These are phyloP conservation scores for Penaeus chinensis DNA, from an alignment of 1,140 invertebrate species.

Conservation along the genomic window DNA sequence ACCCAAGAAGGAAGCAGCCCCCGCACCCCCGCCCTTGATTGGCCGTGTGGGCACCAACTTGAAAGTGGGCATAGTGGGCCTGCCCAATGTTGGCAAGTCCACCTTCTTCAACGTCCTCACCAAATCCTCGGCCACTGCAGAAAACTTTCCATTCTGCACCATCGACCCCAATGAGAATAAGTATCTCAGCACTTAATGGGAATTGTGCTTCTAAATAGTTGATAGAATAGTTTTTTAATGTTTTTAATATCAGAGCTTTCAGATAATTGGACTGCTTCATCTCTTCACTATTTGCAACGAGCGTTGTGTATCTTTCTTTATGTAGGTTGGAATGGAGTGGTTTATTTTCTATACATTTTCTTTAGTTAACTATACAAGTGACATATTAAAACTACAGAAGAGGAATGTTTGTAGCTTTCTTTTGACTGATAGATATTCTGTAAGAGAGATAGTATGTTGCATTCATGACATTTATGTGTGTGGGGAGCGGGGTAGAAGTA, in stretches of 20 bases:
- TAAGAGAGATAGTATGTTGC: no score
- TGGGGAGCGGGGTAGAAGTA: no score
- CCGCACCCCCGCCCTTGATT: conserved; percentile 85
- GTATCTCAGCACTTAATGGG: conserved; percentile 71
- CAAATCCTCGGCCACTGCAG: conserved; percentile 93
- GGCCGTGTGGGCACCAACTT: conserved; percentile 97
- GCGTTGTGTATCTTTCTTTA: background rate
- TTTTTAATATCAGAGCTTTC: background rate
- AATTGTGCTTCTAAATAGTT: background rate
- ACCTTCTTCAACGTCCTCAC: conserved; percentile 99
- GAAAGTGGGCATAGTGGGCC: conserved; percentile 93
- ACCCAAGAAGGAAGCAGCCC: conserved; percentile 84
- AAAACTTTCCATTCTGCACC: conserved; percentile 99
- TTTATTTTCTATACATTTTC: no score
- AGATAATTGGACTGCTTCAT: background rate
- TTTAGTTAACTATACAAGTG: no score
- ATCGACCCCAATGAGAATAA: conserved; percentile 99
- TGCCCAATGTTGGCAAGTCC: conserved; percentile 98
- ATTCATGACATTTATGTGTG: no score
- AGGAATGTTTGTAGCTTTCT: no score
- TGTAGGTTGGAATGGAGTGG: no score
- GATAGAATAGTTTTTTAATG: background rate
- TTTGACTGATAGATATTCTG: no score
- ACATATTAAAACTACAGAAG: no score
- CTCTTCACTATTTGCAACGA: background rate